Percentiles rank a stretch among this genome's conserved stretches.
phyloP scores from a whole-genome alignment of 2,888 invertebrate genomes.

The Latrodectus hesperus region DNA sequence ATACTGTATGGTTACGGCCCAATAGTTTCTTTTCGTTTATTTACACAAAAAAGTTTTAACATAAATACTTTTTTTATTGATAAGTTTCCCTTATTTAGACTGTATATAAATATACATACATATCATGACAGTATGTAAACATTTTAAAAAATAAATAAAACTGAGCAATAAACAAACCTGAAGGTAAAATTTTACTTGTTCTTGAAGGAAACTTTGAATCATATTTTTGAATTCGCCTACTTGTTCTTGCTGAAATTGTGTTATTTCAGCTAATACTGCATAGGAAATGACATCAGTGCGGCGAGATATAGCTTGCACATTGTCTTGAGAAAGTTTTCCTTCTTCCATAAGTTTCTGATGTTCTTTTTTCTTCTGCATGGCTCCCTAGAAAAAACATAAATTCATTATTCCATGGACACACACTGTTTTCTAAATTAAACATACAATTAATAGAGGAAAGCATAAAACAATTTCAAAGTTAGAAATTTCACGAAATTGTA shows the following conservation, averaged over 20 bases:
- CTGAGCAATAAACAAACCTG: slow-evolving; percentile 77
- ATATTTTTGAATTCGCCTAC: slow-evolving; percentile 88
- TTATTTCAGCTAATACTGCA: slow-evolving; percentile 93
- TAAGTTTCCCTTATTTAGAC: not conserved
- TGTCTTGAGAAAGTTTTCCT: slow-evolving; percentile 87
- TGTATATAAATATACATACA: not conserved
- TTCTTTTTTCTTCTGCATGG: slow-evolving; percentile 83
- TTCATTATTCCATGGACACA: too few species aligned
- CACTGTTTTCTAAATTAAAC: too few species aligned
- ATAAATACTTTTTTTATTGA: not conserved
- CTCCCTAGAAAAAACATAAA: slow-evolving; percentile 11
- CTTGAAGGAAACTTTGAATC: slow-evolving; percentile 88
- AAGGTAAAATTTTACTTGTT: slow-evolving; percentile 94
- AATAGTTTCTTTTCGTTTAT: not conserved
- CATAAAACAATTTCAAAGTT: not conserved
- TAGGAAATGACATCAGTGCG: slow-evolving; percentile 95
- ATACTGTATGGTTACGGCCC: too few species aligned
- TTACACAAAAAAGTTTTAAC: not conserved
- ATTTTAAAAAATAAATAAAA: not conserved
- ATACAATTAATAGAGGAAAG: not conserved
- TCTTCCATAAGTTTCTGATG: slow-evolving; percentile 87
- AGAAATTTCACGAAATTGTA: not conserved
- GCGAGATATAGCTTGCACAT: slow-evolving; percentile 86
- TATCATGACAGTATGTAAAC: not conserved
- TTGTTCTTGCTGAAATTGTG: slow-evolving; percentile 91